Evolutionary conservation across 2,888 invertebrate species (phyloP).

Genomic region (Ecdyonurus torrentis): DNA sequence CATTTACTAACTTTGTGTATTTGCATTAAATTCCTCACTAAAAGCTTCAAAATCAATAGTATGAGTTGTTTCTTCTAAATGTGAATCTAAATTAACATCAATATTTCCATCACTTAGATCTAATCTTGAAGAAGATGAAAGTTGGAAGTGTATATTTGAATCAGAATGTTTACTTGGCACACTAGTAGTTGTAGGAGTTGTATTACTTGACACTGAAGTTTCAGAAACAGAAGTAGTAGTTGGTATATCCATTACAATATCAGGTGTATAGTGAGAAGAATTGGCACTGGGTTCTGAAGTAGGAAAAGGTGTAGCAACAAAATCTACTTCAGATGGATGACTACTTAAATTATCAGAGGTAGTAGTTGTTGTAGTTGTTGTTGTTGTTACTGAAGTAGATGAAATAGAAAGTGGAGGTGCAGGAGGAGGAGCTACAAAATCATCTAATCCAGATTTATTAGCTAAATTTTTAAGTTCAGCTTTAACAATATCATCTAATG

Average conservation of each 20-base stretch:
- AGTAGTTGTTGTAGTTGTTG: too few relatives aligned
- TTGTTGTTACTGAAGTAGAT: too few relatives aligned
- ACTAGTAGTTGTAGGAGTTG: neutral
- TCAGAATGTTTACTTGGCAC: neutral
- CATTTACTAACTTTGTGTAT: constrained; percentile 15
- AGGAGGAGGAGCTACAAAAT: neutral
- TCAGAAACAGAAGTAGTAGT: neutral
- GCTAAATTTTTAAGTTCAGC: constrained; percentile 12
- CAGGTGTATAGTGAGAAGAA: neutral
- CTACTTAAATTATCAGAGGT: neutral
- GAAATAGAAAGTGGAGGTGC: too few relatives aligned
- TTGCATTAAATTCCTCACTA: constrained; percentile 24
- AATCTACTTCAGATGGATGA: neutral
- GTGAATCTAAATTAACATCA: constrained; percentile 9
- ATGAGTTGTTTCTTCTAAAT: constrained; percentile 18
- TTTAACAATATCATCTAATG: constrained; percentile 13
- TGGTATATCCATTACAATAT: neutral
- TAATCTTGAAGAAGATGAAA: constrained; percentile 2
- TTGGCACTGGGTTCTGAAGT: neutral
- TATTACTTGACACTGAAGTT: neutral
- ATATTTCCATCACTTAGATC: constrained; percentile 8
- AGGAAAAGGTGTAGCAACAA: neutral
- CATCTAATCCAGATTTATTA: constrained; percentile 9
- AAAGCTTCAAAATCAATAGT: constrained; percentile 25
- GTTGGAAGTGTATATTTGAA: neutral